Percentiles rank a stretch among this genome's conserved stretches.
These are phyloP conservation scores for Notarius lentiginosus DNA, from an alignment of 2,113 vertebrate species.

Conservation along the genomic window DNA sequence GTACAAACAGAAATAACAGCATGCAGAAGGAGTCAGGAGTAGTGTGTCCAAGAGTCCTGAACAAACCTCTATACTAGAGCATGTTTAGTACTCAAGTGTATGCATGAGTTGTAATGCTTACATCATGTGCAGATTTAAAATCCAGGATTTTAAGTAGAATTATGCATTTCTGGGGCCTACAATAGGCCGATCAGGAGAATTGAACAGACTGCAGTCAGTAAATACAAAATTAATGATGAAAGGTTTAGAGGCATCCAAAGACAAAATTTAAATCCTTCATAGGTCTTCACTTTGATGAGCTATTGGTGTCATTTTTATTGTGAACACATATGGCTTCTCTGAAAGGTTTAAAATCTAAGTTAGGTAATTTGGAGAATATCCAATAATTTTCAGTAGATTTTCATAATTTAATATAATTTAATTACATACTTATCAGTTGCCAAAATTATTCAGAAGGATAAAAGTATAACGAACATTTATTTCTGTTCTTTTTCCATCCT, in stretches of 20 bases:
- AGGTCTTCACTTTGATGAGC: not conserved
- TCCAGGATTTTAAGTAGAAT: not conserved
- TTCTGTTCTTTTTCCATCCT: not conserved
- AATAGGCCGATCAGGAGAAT: not conserved
- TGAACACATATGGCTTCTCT: not conserved
- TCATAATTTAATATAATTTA: slow-evolving; percentile 2
- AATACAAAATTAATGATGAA: not conserved
- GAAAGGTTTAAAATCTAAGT: not conserved
- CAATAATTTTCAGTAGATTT: not conserved
- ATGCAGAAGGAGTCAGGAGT: not conserved
- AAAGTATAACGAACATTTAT: not conserved
- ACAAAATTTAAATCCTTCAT: not conserved
- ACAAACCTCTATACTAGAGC: not conserved
- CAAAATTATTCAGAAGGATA: not conserved
- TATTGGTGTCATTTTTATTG: not conserved
- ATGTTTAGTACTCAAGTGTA: not conserved
- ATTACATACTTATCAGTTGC: not conserved
- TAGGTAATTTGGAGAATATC: not conserved
- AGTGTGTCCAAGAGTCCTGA: not conserved
- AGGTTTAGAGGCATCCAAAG: not conserved
- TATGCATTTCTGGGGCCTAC: not conserved
- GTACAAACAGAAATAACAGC: not conserved
- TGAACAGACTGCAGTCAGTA: not conserved
- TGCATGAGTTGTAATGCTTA: not conserved
- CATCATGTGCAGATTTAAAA: not conserved